Conservation (phyloP, 2,888 invertebrate species). For the Cryptops parisi region DNA sequence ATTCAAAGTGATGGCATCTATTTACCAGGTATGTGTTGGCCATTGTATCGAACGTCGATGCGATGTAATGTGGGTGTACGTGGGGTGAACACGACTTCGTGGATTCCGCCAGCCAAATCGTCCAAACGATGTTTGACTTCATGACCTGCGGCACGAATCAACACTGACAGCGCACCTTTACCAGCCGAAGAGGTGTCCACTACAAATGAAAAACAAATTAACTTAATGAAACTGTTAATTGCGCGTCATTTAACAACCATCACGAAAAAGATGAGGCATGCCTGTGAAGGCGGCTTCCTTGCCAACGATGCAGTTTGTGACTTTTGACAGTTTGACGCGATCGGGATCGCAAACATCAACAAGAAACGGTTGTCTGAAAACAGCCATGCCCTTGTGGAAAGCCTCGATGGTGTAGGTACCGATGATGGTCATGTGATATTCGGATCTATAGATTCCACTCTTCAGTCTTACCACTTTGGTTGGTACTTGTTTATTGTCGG, state of each 20-base stretch:
- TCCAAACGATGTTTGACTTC: conserved; percentile 69
- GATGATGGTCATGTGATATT: conserved; percentile 59
- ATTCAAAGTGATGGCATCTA: neutral
- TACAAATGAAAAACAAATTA: conserved; percentile 23
- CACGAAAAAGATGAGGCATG: conserved; percentile 36
- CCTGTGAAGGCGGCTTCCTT: conserved; percentile 33
- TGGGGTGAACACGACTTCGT: conserved; percentile 78
- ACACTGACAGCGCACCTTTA: conserved; percentile 61
- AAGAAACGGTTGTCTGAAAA: conserved; percentile 46
- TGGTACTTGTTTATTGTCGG: conserved; percentile 39
- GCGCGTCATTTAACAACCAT: neutral
- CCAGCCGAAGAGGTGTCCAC: conserved; percentile 69
- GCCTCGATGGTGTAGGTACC: conserved; percentile 58
- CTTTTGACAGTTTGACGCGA: conserved; percentile 34
- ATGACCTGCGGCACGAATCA: conserved; percentile 63
- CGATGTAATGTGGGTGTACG: conserved; percentile 73
- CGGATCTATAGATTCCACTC: conserved; percentile 43
- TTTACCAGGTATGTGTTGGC: conserved; percentile 46
- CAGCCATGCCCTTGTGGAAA: conserved; percentile 44
- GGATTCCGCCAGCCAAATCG: conserved; percentile 51
- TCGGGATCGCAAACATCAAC: conserved; percentile 49
- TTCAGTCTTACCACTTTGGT: conserved; percentile 31
- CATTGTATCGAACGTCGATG: conserved; percentile 72
- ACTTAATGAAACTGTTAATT: neutral
- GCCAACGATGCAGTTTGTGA: conserved; percentile 34